Percentiles rank a stretch among this genome's conserved stretches.
phyloP scores from a whole-genome alignment of 2,888 invertebrate genomes.

The Drosophila mimica region DNA sequence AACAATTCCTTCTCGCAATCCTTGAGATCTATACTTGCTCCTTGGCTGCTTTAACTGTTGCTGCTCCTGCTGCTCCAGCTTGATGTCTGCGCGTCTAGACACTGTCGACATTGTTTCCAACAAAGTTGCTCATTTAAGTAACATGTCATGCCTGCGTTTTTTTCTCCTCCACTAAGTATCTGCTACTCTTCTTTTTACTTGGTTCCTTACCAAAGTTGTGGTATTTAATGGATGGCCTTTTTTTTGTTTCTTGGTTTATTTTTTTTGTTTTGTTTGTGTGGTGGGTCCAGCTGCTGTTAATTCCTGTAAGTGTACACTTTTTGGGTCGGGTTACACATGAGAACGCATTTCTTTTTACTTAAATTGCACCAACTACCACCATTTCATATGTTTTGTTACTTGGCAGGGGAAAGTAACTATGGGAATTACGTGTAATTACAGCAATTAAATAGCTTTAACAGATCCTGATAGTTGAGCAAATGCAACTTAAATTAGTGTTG shows the following conservation, averaged over 20 bases:
- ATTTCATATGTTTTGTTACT: not conserved
- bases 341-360: not conserved
- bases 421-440: not conserved
- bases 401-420: not conserved
- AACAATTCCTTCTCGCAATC: conserved; percentile 14
- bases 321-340: not conserved
- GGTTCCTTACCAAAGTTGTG: conserved; percentile 1
- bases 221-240: conserved; percentile 2
- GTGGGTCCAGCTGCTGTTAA: conserved; percentile 9
- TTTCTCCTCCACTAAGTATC: conserved; percentile 41
- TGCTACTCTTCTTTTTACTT: conserved; percentile 17
- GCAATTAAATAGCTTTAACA: not conserved
- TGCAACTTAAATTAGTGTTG: not conserved
- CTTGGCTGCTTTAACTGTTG: conserved; percentile 45
- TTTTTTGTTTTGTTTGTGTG: not conserved
- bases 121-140: conserved; percentile 80
- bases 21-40: conserved; percentile 36
- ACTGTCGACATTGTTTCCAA: conserved; percentile 83
- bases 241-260: not conserved
- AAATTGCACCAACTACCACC: not conserved
- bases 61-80: conserved; percentile 35
- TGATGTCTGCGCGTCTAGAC: conserved; percentile 71
- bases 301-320: conserved; percentile 1
- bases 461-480: not conserved
- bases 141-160: conserved; percentile 70